These are phyloP conservation scores for Lutjanus erythropterus DNA, from an alignment of 2,113 vertebrate species.

Conservation along the genomic window DNA sequence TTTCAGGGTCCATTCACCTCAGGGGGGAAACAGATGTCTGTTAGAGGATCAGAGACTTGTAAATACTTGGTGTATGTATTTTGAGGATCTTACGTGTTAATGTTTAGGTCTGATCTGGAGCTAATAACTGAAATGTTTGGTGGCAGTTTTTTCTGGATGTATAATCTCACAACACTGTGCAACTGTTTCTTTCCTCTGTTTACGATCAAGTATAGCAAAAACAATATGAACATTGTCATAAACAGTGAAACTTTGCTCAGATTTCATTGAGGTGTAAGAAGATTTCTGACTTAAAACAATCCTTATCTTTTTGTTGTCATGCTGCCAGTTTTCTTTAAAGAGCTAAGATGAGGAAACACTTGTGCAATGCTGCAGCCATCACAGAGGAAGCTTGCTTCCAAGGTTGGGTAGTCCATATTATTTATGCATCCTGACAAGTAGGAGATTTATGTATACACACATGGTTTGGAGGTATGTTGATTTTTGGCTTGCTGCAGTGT, in stretches of 20 bases:
- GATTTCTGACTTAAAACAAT: conserved; percentile 2
- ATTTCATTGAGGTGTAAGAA: neutral
- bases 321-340: neutral
- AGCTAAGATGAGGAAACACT: conserved; percentile 30
- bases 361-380: conserved; percentile 15
- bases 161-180: neutral
- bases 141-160: neutral
- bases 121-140: neutral
- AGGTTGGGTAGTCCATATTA: conserved; percentile 40
- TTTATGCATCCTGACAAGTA: conserved; percentile 52
- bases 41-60: conserved; percentile 44
- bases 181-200: neutral
- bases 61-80: conserved; percentile 54
- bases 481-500: conserved; percentile 36
- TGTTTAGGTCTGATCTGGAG: conserved; percentile 12
- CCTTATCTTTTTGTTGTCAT: neutral
- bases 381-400: conserved; percentile 25
- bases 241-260: neutral
- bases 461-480: conserved; percentile 51
- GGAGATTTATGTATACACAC: conserved; percentile 61
- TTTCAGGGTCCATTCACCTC: conserved; percentile 75
- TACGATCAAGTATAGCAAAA: neutral
- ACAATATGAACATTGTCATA: neutral
- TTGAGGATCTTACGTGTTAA: conserved; percentile 24
- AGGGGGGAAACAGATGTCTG: conserved; percentile 74